Base-by-base conservation (phyloP, 2,797 vertebrate genomes). In the Neosilurus mollespiculum region DNA sequence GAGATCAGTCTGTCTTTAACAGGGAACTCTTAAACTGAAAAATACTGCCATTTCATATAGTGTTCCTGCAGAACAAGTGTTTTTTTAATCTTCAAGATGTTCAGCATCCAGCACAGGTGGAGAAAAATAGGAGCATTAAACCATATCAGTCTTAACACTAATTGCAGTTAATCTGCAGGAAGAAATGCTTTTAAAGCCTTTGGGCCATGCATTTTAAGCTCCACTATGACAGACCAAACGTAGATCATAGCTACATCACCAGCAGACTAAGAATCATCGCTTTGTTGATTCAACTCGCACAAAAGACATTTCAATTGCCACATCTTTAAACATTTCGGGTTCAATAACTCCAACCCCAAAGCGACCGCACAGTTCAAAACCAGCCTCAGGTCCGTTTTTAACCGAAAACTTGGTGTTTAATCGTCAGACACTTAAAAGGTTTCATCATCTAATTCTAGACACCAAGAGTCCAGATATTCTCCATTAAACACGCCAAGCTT, bases 381-480 rank as follows among this genome's bases (percentile, higher is more conserved):
- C 49, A 43, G 54, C 81, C 62, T 75, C 43, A 24, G 61, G 20
- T 15, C 64, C 71, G 43, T 56, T 66, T 84, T 82, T 81, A 85
- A 67, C 58, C 58, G 72, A 87, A 88, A 71, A 62, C 64, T 58
- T 43, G 66, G 34, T 69, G 86, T 84, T 80, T 81, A 87, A 85
- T 85, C 75, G 78, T 26, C 69, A 51, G 65, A 84, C 72, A 67
- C 82, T 82, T 86, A 81, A 85, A 82, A 86, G 69, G 78, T 65
- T 64, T 83, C 34, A 78, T 43, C 59, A 18, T 81, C 84, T 89
- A 80, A 86, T 82, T 89, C 83, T 58, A 61, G 85, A 49, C 70
- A 14, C 73, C 69, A 73, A 8, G 43, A 51, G 84, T 61, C 22
- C 16, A 26, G 67, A 56, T 37, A 73, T 78, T 82, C 65, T 78